Evolutionary conservation across 2,113 vertebrate genomes (phyloP).

Genomic region (Albula glossodonta): DNA sequence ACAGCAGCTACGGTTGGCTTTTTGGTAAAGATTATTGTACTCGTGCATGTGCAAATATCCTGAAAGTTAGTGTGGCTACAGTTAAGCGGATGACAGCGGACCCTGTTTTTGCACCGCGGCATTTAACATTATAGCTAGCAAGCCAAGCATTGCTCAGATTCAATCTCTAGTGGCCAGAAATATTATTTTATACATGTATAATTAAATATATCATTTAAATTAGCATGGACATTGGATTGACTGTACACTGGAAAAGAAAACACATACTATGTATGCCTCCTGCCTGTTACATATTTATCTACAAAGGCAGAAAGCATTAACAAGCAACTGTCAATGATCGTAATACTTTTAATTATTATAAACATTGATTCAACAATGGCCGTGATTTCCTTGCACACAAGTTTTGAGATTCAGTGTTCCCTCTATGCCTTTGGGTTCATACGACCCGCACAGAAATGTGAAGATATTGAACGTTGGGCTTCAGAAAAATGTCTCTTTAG

Average conservation of each 20-base stretch:
- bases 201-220: neutral
- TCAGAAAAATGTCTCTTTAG: too few species aligned
- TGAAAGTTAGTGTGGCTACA: neutral
- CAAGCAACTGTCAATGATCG: neutral
- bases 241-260: neutral
- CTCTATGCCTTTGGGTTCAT: slow-evolving; percentile 60
- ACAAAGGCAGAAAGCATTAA: neutral
- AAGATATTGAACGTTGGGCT: neutral
- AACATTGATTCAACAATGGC: neutral
- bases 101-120: neutral
- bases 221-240: neutral
- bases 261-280: neutral
- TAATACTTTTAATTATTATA: neutral
- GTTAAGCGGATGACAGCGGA: neutral
- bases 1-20: neutral
- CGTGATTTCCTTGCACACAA: neutral
- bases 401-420: slow-evolving; percentile 65
- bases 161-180: neutral
- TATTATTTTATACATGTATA: neutral
- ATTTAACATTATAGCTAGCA: neutral
- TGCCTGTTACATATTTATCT: neutral
- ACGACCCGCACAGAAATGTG: slow-evolving; percentile 18
- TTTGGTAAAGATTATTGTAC: neutral
- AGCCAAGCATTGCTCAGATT: neutral
- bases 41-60: neutral